Evolutionary conservation across 2,797 vertebrate species (phyloP).

Genomic region (Rhodeus uyekii): DNA sequence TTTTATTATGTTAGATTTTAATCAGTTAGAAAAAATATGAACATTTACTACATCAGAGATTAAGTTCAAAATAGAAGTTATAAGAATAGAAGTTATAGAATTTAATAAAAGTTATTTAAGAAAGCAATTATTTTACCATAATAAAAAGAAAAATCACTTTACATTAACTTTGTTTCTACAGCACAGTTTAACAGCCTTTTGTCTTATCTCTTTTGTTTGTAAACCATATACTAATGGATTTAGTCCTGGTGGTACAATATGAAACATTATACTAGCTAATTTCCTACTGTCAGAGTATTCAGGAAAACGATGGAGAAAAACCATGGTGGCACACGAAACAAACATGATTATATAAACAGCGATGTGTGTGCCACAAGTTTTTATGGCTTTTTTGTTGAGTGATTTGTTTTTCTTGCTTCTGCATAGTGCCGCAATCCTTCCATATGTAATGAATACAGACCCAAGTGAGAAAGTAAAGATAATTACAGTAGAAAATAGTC

Average conservation of each 20-base stretch:
- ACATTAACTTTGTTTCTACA: constrained; percentile 9
- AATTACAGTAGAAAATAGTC: constrained; percentile 66
- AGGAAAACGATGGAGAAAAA: constrained; percentile 57
- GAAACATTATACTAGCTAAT: too few species aligned
- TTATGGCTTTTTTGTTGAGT: too few species aligned
- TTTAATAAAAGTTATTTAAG: too few species aligned
- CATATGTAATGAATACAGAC: constrained; percentile 68
- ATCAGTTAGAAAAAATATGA: too few species aligned
- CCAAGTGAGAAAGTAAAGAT: constrained; percentile 62
- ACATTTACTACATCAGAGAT: too few species aligned
- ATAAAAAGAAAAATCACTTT: not conserved
- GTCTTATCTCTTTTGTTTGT: constrained; percentile 55
- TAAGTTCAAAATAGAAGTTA: too few species aligned
- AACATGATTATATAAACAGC: constrained; percentile 43
- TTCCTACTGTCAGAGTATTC: constrained; percentile 46
- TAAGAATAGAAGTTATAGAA: too few species aligned
- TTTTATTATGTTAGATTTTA: too few species aligned
- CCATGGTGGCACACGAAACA: not conserved
- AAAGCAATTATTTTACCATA: too few species aligned
- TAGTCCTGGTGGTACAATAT: too few species aligned
- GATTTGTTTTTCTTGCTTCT: constrained; percentile 47
- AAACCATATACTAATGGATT: too few species aligned
- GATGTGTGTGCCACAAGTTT: too few species aligned
- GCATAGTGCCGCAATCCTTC: constrained; percentile 67
- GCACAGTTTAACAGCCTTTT: constrained; percentile 38